phyloP scores from a whole-genome alignment of 2,888 invertebrate genomes.

The Epistrophe eligans region DNA sequence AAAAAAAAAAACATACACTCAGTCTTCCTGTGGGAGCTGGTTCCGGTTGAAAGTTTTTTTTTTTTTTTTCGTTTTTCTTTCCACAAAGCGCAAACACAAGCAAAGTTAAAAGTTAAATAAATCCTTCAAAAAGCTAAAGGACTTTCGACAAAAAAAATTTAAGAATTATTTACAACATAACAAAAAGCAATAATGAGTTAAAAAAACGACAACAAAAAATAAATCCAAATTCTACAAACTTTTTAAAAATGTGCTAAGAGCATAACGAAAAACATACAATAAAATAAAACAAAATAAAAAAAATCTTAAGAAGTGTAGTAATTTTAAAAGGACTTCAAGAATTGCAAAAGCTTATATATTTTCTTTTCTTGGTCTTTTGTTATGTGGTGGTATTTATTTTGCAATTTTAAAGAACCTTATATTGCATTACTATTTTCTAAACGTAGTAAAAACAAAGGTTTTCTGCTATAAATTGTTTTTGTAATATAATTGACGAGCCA shows the following conservation, averaged over 20 bases:
- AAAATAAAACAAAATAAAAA: not conserved
- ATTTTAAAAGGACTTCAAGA: not conserved
- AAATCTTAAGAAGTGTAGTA: not conserved
- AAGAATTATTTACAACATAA: slow-evolving; percentile 39
- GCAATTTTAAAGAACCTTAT: no score
- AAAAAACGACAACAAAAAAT: not conserved
- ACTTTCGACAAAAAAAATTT: slow-evolving; percentile 46
- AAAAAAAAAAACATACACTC: not conserved
- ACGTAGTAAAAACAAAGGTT: not conserved
- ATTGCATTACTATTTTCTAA: not conserved
- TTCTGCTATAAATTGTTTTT: not conserved
- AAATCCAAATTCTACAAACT: slow-evolving; percentile 1
- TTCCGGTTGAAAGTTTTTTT: slow-evolving; percentile 10
- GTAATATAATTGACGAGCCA: not conserved
- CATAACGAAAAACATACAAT: not conserved
- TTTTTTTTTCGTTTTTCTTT: not conserved
- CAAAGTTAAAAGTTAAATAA: slow-evolving; percentile 23
- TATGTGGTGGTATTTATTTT: not conserved
- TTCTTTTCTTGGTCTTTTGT: slow-evolving; percentile 11
- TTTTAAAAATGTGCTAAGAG: not conserved
- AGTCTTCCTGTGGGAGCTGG: not conserved
- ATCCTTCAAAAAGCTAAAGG: slow-evolving; percentile 33
- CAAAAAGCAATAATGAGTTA: slow-evolving; percentile 13
- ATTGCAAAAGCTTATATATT: not conserved
- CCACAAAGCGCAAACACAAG: not conserved